A percentile compares a stretch with the other conserved stretches of the same genome.
Evolutionary conservation across 2,113 vertebrate species (phyloP).

Genomic region (Catharus minimus): DNA sequence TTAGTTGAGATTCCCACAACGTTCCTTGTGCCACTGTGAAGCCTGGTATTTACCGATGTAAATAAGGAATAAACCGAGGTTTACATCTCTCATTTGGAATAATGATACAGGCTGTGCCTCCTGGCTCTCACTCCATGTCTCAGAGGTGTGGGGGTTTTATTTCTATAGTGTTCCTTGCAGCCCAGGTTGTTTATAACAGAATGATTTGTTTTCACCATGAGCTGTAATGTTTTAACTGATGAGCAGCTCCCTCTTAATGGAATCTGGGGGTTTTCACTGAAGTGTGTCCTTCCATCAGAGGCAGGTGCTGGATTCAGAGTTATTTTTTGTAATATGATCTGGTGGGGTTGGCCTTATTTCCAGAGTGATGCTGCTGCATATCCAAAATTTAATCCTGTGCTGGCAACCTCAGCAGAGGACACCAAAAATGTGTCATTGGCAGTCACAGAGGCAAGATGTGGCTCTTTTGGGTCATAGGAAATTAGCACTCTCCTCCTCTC

Average conservation of each 20-base stretch:
- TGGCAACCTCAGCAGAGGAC: neutral
- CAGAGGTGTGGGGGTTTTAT: neutral
- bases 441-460: neutral
- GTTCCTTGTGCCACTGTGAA: neutral
- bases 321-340: neutral
- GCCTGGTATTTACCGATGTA: neutral
- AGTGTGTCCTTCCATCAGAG: neutral
- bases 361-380: neutral
- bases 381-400: neutral
- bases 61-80: constrained; percentile 14
- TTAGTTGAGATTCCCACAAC: constrained; percentile 16
- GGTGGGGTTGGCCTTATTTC: neutral
- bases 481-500: neutral
- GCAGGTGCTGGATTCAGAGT: neutral
- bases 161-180: neutral
- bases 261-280: neutral
- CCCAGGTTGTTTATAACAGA: constrained; percentile 10
- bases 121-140: neutral
- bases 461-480: neutral
- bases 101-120: neutral
- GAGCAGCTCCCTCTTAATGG: neutral
- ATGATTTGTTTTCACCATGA: constrained; percentile 9
- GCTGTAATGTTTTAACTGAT: neutral
- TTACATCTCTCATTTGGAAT: constrained; percentile 24
- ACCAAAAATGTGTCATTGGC: neutral